Evolutionary conservation across 2,797 vertebrate species (phyloP).

Genomic region (Pseudotriccus pelzelni): DNA sequence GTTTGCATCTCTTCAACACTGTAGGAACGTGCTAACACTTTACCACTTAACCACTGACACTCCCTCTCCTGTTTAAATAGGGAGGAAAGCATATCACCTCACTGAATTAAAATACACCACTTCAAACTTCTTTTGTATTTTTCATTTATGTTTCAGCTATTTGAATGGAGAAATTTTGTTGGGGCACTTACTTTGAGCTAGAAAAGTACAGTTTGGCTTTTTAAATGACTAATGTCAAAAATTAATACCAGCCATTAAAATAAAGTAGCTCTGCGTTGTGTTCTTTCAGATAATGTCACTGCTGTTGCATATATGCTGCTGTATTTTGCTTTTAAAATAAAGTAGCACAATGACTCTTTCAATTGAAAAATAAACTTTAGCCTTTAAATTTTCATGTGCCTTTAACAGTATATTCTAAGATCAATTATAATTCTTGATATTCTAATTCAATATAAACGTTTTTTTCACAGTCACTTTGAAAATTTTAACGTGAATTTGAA

Average conservation of each 20-base stretch:
- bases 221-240: slow-evolving; percentile 9
- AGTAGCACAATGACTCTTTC: not conserved
- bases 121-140: not conserved
- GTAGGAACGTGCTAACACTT: not conserved
- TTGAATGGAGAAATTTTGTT: not conserved
- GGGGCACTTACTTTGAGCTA: not conserved
- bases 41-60: not conserved
- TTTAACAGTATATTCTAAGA: not conserved
- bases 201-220: not conserved
- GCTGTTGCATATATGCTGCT: not conserved
- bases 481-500: not conserved
- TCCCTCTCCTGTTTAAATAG: not conserved
- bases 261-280: not conserved
- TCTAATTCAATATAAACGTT: not conserved
- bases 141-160: not conserved
- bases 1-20: not conserved
- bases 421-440: not conserved
- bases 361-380: not conserved
- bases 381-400: not conserved
- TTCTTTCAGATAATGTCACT: not conserved
- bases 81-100: not conserved
- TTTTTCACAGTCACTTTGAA: not conserved
- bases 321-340: not conserved
- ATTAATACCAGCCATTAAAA: not conserved
- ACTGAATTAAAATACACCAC: not conserved